Base-by-base conservation (phyloP, 2,797 vertebrate genomes). In the Graptemys geographica region DNA sequence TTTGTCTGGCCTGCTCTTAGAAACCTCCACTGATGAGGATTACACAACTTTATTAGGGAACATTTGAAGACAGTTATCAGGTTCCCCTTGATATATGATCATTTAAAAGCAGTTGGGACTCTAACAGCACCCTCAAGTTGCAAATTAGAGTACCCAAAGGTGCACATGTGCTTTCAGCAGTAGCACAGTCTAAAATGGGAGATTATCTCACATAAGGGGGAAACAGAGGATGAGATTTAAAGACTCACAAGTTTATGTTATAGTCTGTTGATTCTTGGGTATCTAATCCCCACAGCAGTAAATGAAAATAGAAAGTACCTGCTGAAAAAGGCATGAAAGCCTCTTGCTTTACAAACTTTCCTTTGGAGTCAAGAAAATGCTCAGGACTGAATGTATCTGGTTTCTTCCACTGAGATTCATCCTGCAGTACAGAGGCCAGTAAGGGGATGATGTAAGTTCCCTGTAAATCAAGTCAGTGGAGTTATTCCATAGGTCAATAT, bases 251-350 rank as follows among this genome's bases (percentile, higher is more conserved):
- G 1, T 25, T 25, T 8, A 44, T 51, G 13, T 33, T 41, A 28
- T 28, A n/a, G 23, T 74, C 53, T 49, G 41, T 6, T 47, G 23
- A 28, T 41, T 19, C 84, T 55, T 72, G 83, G 19, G 65, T 15
- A 18, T 55, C 6, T 84, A 55, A 55, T 25, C 90, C 81, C n/a
- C 59, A 13, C 12, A 69, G 25, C 25, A 86, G 16, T 56, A 62
- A 53, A n/a, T 33, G 5, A 41, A 85, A 93, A 65, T 27, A 83
- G 51, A 93, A 89, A 15, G 37, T 69, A 97, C 97, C 83, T 95
- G 92, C 81, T 93, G 96, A 97, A 93, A 98, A 98, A 47, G 97
- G 95, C 47, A 98, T 92, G 92, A 98, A 98, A 79, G 94, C 97
- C 37, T 98, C 97, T 85, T 51, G 98, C 96, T 96, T 98, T 92